Percentiles rank a stretch among this genome's conserved stretches.
Evolutionary conservation across 2,113 vertebrate genomes (phyloP).

Genomic region (Ceyx melanurus): DNA sequence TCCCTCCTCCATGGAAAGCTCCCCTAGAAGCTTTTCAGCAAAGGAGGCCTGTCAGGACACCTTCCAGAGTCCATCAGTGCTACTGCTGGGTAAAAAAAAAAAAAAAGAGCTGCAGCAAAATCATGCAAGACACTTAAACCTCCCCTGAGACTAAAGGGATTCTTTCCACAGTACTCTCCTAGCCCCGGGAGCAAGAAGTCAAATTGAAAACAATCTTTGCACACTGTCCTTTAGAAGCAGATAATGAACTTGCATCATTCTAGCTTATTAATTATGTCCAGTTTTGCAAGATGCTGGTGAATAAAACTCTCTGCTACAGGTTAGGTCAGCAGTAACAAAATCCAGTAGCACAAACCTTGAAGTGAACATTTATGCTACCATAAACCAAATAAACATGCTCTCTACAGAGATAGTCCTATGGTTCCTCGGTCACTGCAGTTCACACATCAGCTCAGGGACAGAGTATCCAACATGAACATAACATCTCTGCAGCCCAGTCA

Average conservation of each 20-base stretch:
- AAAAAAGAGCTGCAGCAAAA: constrained; percentile 30
- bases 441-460: not conserved
- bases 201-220: constrained; percentile 11
- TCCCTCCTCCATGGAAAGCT: not conserved
- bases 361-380: not conserved
- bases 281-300: not conserved
- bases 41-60: constrained; percentile 45
- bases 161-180: constrained; percentile 22
- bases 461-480: not conserved
- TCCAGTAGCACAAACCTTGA: not conserved
- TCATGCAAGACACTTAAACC: constrained; percentile 33
- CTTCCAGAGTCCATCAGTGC: constrained; percentile 40
- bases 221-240: not conserved
- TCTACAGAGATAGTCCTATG: not conserved
- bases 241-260: not conserved
- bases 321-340: not conserved
- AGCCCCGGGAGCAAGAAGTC: not conserved
- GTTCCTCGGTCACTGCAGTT: not conserved
- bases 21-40: constrained; percentile 23
- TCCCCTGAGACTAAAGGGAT: not conserved
- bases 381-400: not conserved
- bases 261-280: not conserved
- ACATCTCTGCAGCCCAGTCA: not conserved
- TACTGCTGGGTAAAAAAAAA: constrained; percentile 33
- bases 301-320: not conserved